These are phyloP conservation scores for Paramuricea clavata DNA, from an alignment of 92 coral and sea anemone genomes.

Conservation along the genomic window DNA sequence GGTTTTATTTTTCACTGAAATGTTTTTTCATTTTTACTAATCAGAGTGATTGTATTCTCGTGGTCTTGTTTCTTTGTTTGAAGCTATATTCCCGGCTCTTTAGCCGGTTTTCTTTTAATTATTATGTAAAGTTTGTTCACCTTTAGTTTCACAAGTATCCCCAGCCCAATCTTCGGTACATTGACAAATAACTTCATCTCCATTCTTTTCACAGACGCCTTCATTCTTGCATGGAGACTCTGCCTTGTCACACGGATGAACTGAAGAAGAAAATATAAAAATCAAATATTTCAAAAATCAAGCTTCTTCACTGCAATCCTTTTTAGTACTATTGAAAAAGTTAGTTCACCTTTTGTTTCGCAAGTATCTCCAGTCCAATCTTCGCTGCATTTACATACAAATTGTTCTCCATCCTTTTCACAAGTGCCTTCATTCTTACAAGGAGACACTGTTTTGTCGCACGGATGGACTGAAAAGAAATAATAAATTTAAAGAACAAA, in stretches of 20 bases:
- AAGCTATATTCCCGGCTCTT: too few relatives aligned
- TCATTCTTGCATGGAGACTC: slow-evolving; percentile 34
- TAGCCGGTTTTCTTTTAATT: too few relatives aligned
- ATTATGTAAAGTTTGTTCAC: too few relatives aligned
- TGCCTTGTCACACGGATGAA: slow-evolving; percentile 16
- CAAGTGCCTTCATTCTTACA: slow-evolving; percentile 22
- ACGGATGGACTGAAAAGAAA: slow-evolving; percentile 1
- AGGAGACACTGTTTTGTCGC: slow-evolving; percentile 14
- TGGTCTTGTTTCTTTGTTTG: too few relatives aligned
- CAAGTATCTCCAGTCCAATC: slow-evolving; percentile 1
- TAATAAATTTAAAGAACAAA: too few relatives aligned
- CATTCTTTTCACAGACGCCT: background rate
- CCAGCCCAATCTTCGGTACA: background rate
- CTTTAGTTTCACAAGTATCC: slow-evolving; percentile 16
- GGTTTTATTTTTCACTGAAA: too few relatives aligned
- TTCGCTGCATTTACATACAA: background rate
- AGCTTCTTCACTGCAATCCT: too few relatives aligned
- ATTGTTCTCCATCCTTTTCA: background rate
- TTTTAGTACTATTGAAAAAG: too few relatives aligned
- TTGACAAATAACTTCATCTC: background rate
- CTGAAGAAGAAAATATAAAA: background rate
- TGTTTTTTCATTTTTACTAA: too few relatives aligned
- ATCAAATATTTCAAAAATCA: background rate
- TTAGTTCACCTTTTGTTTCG: too few relatives aligned
- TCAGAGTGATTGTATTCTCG: too few relatives aligned